Evolutionary conservation across 2,113 vertebrate genomes (phyloP).

Genomic region (Lamprotornis superbus): DNA sequence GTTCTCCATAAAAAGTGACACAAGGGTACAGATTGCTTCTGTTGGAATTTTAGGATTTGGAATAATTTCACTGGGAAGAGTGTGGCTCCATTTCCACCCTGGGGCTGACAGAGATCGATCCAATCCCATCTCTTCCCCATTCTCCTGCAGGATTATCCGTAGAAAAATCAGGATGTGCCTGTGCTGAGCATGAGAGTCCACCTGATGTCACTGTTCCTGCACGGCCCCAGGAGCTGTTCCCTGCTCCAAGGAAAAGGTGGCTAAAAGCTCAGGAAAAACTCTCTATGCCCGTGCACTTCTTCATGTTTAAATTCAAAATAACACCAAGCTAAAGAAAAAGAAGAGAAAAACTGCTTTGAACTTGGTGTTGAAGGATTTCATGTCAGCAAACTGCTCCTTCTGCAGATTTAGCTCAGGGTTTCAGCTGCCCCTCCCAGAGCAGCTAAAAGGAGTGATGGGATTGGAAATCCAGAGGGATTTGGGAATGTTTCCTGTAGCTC

Average conservation of each 20-base stretch:
- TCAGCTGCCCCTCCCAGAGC: background rate
- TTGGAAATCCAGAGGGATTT: background rate
- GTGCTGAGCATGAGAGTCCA: background rate
- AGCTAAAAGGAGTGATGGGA: background rate
- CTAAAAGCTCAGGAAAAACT: background rate
- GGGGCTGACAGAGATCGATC: background rate
- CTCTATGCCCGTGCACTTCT: accelerated
- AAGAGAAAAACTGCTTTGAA: background rate
- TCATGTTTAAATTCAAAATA: background rate
- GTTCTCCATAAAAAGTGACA: background rate
- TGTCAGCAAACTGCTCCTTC: background rate
- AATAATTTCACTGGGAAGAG: background rate
- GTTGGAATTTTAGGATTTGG: background rate
- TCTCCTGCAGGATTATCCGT: background rate
- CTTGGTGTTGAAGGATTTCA: background rate
- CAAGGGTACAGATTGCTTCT: background rate
- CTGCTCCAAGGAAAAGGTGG: background rate
- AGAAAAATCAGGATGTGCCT: background rate
- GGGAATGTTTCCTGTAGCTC: background rate
- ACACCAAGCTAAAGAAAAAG: background rate
- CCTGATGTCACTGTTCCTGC: conserved; percentile 36
- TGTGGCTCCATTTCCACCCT: background rate
- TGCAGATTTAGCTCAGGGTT: background rate
- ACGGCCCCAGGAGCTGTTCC: background rate
- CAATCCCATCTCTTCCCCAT: accelerated